Evolutionary conservation across 1,140 invertebrate species (phyloP).

Genomic region (Tigriopus japonicus): DNA sequence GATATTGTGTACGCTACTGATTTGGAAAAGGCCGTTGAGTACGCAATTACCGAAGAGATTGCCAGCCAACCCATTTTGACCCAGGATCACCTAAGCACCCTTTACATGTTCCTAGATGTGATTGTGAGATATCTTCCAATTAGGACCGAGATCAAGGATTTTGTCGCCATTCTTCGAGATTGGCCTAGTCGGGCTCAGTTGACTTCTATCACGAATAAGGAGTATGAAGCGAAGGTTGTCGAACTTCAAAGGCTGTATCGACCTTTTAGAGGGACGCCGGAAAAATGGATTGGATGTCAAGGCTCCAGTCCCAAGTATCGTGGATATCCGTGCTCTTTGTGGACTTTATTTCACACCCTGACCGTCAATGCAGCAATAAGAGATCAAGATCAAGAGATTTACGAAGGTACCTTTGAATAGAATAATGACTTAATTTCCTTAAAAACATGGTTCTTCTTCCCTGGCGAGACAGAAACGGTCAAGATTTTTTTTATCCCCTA

Average conservation of each 20-base stretch:
- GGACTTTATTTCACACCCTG: constrained; percentile 84
- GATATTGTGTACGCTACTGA: constrained; percentile 56
- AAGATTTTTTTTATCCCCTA: too few relatives aligned
- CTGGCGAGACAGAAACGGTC: too few relatives aligned
- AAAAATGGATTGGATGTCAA: constrained; percentile 54
- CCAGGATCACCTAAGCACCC: constrained; percentile 43
- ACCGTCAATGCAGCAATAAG: constrained; percentile 52
- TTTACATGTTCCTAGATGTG: constrained; percentile 48
- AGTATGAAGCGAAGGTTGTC: not conserved
- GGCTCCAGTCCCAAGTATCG: constrained; percentile 48
- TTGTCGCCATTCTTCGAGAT: not conserved
- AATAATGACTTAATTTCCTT: too few relatives aligned
- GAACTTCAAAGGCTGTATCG: not conserved
- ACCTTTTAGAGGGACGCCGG: not conserved
- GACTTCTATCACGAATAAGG: not conserved
- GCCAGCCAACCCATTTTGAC: constrained; percentile 40
- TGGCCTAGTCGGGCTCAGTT: not conserved
- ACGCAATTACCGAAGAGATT: constrained; percentile 60
- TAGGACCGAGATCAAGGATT: not conserved
- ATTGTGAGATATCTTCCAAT: constrained; percentile 49
- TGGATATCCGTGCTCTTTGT: constrained; percentile 84
- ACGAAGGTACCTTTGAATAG: too few relatives aligned
- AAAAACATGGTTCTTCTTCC: too few relatives aligned
- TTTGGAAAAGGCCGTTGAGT: constrained; percentile 58
- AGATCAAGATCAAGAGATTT: constrained; percentile 22